Percentiles rank a stretch among this genome's conserved stretches.
Conservation (phyloP, 2,888 invertebrate species). For the Hemaris fuciformis region DNA sequence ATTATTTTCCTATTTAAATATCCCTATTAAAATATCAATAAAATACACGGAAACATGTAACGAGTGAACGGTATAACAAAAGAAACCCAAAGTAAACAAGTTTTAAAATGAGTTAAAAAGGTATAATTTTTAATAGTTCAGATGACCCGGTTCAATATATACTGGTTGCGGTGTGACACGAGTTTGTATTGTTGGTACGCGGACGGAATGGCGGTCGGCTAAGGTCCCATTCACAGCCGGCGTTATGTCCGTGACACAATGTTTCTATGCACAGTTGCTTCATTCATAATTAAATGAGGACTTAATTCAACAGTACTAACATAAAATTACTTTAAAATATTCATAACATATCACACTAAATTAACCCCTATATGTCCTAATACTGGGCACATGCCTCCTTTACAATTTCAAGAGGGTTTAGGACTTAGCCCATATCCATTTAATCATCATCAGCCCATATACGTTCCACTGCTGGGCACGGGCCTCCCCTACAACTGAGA, state of each 20-base stretch:
- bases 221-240: conserved; percentile 7
- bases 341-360: too few relatives aligned
- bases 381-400: too few relatives aligned
- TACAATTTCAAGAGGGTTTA: too few relatives aligned
- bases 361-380: too few relatives aligned
- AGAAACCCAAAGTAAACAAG: not conserved
- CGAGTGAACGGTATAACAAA: not conserved
- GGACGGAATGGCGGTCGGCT: conserved; percentile 30
- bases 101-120: too few relatives aligned
- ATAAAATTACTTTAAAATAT: too few relatives aligned
- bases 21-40: not conserved
- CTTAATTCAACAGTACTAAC: not conserved
- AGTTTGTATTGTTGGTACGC: conserved; percentile 40
- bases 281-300: not conserved
- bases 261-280: not conserved
- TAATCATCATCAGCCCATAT: too few relatives aligned
- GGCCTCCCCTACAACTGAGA: too few relatives aligned
- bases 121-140: not conserved
- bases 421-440: too few relatives aligned
- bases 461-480: too few relatives aligned
- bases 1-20: not conserved
- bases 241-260: not conserved
- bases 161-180: conserved; percentile 28
- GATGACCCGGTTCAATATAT: conserved; percentile 21
- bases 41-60: too few relatives aligned